A percentile compares a stretch with the other conserved stretches of the same genome.
Conservation (phyloP, 2,888 invertebrate species). For the Platynereis dumerilii region DNA sequence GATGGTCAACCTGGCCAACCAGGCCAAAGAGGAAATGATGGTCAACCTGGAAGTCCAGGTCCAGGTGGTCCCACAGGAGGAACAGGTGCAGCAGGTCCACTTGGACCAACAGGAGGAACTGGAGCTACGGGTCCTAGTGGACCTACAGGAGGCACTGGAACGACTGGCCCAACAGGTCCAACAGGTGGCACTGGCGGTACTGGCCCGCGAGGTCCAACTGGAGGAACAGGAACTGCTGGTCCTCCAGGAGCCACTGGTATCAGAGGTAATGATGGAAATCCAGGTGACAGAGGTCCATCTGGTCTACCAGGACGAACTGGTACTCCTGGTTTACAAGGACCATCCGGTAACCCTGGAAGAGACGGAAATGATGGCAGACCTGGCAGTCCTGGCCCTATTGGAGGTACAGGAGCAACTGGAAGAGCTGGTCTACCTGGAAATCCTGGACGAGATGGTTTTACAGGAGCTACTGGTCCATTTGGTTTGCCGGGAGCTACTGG, state of each 20-base stretch:
- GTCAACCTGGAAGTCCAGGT: slow-evolving; percentile 20
- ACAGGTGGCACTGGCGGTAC: slow-evolving; percentile 16
- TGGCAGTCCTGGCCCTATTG: not conserved
- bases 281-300: not conserved
- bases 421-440: slow-evolving; percentile 27
- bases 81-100: slow-evolving; percentile 2
- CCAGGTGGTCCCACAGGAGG: slow-evolving; percentile 24
- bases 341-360: slow-evolving; percentile 3
- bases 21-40: slow-evolving; percentile 28
- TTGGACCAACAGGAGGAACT: slow-evolving; percentile 23
- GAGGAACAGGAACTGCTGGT: slow-evolving; percentile 11
- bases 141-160: slow-evolving; percentile 26
- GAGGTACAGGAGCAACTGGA: slow-evolving; percentile 20
- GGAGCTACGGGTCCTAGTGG: slow-evolving; percentile 29
- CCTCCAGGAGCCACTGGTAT: slow-evolving; percentile 20
- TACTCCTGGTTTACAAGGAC: not conserved
- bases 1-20: slow-evolving; percentile 19
- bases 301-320: slow-evolving; percentile 3
- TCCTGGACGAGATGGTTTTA: slow-evolving; percentile 31
- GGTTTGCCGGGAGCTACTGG: slow-evolving; percentile 10
- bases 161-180: slow-evolving; percentile 28
- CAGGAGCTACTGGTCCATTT: slow-evolving; percentile 29
- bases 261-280: slow-evolving; percentile 20
- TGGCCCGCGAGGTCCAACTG: slow-evolving; percentile 23
- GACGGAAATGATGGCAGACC: slow-evolving; percentile 1